Base-by-base conservation (phyloP, 2,888 invertebrate species). In the Alloplasta piceator region DNA sequence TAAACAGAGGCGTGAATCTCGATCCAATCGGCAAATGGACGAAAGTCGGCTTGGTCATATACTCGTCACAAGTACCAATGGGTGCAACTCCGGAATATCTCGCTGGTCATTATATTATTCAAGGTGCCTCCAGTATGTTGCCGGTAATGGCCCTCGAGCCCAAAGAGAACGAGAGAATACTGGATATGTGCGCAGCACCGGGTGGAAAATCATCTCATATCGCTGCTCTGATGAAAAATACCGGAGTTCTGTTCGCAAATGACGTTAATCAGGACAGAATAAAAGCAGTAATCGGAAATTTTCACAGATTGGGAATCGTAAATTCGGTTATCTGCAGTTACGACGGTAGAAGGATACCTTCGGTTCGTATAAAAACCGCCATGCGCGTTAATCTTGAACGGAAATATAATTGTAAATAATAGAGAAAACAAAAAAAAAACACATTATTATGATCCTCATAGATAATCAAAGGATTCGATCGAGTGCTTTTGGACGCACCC, bases 1-100 rank as follows among this genome's bases (percentile, higher is more conserved):
- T 99, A 73, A 97, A 97, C 89, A 95, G 99, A 88, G 99, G 99
- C 26, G 98, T 99, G 0, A 99, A 99, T 94, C 94, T 99, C 83
- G 99, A 99, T 93, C 99, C 99, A 0, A 95, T 99, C 75, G 99
- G 98, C 5, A 98, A 98, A 92, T 99, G 99, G 99, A 98, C 98
- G 63, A 99, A 98, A 93, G 98, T 99, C 16, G 99, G 99, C 9
- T 94, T 99, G 43, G 98, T 99, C 1, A 95, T 99, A 6, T 99
- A 98, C 92, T 98, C 97, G 85, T 96, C 99, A 0, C 97, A 98
- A 89, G 98, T 99, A 0, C 99, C 99, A 0, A 94, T 99, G 87
- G 99, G 99, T 83, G 99, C 99, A 0, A 99, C 99, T 0, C 99
- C 99, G 0, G 99, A 99, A 93, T 99, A 99, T 93, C 94, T 99